Evolutionary conservation across 2,797 vertebrate genomes (phyloP).

Genomic region (Siniperca scherzeri): DNA sequence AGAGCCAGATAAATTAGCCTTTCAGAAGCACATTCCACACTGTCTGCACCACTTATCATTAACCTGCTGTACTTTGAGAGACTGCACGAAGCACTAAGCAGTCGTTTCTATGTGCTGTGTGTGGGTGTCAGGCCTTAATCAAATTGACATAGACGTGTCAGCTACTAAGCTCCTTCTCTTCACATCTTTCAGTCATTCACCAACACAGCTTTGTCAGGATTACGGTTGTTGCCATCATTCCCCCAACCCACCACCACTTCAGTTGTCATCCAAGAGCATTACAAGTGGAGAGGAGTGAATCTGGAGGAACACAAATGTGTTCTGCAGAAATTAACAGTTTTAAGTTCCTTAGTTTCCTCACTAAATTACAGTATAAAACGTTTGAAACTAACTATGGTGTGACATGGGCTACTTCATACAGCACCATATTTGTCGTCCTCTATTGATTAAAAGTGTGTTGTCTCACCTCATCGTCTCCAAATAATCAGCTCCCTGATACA

Average conservation of each 20-base stretch:
- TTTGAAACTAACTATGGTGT: background rate
- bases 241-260: conserved; percentile 37
- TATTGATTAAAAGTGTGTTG: background rate
- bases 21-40: conserved; percentile 47
- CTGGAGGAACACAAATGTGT: conserved; percentile 7
- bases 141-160: conserved; percentile 70
- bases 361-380: background rate
- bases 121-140: conserved; percentile 64
- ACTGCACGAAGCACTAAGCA: conserved; percentile 51
- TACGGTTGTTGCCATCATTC: conserved; percentile 58
- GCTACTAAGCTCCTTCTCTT: conserved; percentile 65
- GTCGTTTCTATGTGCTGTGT: conserved; percentile 45
- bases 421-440: background rate
- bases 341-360: background rate
- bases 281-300: conserved; percentile 37
- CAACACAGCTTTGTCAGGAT: conserved; percentile 70
- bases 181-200: conserved; percentile 68
- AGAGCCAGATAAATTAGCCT: conserved; percentile 53
- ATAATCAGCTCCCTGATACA: conserved; percentile 34
- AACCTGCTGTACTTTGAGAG: conserved; percentile 61
- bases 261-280: conserved; percentile 49
- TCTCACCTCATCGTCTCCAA: conserved; percentile 22
- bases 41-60: conserved; percentile 69
- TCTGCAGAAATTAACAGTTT: conserved; percentile 14
- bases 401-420: background rate